These are phyloP conservation scores for Sialis fuliginosa DNA, from an alignment of 2,888 invertebrate genomes.

Conservation along the genomic window DNA sequence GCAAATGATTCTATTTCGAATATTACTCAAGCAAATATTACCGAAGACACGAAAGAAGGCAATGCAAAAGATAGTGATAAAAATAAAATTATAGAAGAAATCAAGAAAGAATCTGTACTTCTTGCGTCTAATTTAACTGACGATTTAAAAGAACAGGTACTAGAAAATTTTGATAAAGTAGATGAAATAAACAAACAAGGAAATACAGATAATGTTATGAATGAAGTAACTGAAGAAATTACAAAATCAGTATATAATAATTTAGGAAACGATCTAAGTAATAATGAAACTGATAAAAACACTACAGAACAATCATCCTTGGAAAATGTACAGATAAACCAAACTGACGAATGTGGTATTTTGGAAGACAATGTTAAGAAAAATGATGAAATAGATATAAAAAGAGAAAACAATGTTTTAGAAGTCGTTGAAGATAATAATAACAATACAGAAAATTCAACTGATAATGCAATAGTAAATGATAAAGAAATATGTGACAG, in stretches of 20 bases:
- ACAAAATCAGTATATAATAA: neutral
- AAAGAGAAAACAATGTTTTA: neutral
- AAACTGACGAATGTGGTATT: neutral
- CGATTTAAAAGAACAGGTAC: neutral
- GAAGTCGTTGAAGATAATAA: slow-evolving; percentile 7
- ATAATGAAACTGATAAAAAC: neutral
- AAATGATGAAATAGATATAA: no score
- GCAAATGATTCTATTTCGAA: neutral
- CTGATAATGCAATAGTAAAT: slow-evolving; percentile 1
- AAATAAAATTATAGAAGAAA: neutral
- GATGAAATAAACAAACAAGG: neutral
- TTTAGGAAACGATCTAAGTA: neutral
- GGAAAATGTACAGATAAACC: neutral
- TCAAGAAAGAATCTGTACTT: neutral
- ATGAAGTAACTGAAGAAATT: neutral
- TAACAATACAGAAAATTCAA: slow-evolving; percentile 7
- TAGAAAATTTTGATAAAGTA: neutral
- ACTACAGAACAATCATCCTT: neutral
- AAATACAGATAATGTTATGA: neutral
- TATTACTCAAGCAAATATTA: neutral
- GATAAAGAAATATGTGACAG: neutral
- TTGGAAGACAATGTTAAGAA: no score
- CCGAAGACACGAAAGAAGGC: neutral
- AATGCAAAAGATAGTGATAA: neutral
- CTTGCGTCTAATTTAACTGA: neutral